phyloP scores from a whole-genome alignment of 2,113 vertebrate species.

The Anser cygnoides region DNA sequence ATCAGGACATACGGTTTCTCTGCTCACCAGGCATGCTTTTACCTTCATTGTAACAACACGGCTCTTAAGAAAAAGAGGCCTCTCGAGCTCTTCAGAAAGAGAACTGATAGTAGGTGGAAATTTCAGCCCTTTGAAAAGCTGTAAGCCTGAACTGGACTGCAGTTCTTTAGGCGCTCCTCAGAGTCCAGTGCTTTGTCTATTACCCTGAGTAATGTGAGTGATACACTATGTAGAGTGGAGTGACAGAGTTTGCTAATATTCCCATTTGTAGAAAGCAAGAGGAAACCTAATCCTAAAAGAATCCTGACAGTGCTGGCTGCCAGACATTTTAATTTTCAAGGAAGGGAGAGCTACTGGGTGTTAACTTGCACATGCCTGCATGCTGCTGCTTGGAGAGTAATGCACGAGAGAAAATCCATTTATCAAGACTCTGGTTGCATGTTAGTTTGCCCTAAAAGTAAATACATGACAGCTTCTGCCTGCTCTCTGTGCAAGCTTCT shows the following conservation, averaged over 20 bases:
- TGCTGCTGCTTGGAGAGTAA: not conserved
- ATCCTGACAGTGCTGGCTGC: not conserved
- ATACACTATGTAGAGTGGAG: not conserved
- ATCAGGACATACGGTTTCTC: not conserved
- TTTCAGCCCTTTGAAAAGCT: not conserved
- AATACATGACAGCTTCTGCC: not conserved
- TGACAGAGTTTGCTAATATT: slow-evolving; percentile 45
- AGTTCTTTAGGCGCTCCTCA: not conserved
- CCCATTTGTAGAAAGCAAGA: slow-evolving; percentile 32
- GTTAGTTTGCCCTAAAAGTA: not conserved
- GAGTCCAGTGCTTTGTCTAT: not conserved
- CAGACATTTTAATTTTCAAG: slow-evolving; percentile 13
- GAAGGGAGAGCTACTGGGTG: not conserved
- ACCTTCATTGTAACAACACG: not conserved
- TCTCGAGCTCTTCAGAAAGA: not conserved
- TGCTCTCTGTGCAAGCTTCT: not conserved
- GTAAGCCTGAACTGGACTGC: not conserved
- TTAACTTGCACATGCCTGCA: not conserved
- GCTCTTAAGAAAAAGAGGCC: not conserved
- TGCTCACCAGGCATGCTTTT: not conserved
- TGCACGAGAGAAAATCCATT: not conserved
- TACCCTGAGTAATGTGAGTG: not conserved
- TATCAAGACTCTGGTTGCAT: not conserved
- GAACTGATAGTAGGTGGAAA: not conserved
- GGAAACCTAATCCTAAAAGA: slow-evolving; percentile 40